These are phyloP conservation scores for Chrysemys picta DNA, from an alignment of 2,113 vertebrate species.

Conservation along the genomic window DNA sequence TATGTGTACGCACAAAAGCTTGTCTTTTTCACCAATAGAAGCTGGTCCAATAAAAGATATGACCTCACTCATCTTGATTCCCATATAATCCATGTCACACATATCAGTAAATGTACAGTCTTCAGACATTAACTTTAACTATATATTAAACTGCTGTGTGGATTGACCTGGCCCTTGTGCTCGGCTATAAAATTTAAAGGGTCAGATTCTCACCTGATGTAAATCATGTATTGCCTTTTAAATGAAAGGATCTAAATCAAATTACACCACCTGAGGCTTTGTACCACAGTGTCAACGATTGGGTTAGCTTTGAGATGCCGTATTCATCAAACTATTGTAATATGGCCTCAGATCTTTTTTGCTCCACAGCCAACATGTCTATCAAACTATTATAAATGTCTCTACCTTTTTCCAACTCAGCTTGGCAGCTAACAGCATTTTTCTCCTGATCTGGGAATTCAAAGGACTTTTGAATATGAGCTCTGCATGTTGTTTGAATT, in stretches of 20 bases:
- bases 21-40: neutral
- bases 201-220: neutral
- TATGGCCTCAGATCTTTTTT: neutral
- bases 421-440: neutral
- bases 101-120: neutral
- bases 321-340: conserved; percentile 18
- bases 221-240: conserved; percentile 33
- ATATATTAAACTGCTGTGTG: neutral
- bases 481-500: neutral
- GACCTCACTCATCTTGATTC: neutral
- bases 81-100: neutral
- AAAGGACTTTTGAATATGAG: neutral
- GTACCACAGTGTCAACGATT: conserved; percentile 26
- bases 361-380: neutral
- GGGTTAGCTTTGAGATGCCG: conserved; percentile 35
- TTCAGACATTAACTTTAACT: conserved; percentile 22
- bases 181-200: conserved; percentile 36
- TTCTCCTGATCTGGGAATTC: neutral
- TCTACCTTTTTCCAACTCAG: conserved; percentile 40
- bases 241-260: conserved; percentile 24
- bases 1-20: neutral
- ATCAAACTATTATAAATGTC: conserved; percentile 52
- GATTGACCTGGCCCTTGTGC: neutral
- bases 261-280: conserved; percentile 49
- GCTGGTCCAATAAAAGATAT: neutral